Evolutionary conservation across 30 jellyfish, hydroid and myxozoan species (phyloP), one percentile per base, ranked within the genome.

Genomic region (Nemopilema nomurai): DNA sequence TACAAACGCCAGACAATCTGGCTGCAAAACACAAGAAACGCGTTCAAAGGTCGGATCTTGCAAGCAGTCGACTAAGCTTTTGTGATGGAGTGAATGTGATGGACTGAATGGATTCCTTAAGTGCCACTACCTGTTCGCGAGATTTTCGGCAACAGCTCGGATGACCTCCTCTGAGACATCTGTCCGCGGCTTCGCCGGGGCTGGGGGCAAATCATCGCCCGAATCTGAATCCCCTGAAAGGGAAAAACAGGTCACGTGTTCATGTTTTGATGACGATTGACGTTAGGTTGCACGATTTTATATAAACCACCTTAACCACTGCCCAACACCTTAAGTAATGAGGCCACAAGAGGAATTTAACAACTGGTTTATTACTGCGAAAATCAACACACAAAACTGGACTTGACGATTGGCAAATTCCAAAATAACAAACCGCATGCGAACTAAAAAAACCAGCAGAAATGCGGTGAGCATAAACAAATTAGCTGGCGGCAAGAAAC

Each of bases 201-300:
- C 68, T 19, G 74, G 71, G 3, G 92, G 86, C n/a, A 74, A 62
- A 4, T 84, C 93, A 4, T 75, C 87, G 21, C 57, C 83, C 0
- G 93, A 84, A 18, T 84, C 93, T 18, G 93, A 62, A 0, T 73
- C 93, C 74, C 22, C 7, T 62, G 66, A 26, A 16, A 18, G 33
- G 28, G 8, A 30, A 71, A 27, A 71, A 1, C 25, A 9, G 27
- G 0, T 27, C 28, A 30, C 0, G 1, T 41, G 57, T 41, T 41
- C 9, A 41, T 13, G n/a, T n/a, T n/a, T n/a, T n/a, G n/a, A n/a
- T n/a, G n/a, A n/a, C n/a, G n/a, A n/a, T n/a, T n/a, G n/a, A n/a
- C n/a, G n/a, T n/a, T n/a, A n/a, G n/a, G n/a, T n/a, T n/a, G n/a
- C n/a, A 41, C 57, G 57, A 41, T 41, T 3, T 3, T 13, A 41